Evolutionary conservation across 2,113 vertebrate genomes (phyloP).

Genomic region (Lepisosteus osseus): DNA sequence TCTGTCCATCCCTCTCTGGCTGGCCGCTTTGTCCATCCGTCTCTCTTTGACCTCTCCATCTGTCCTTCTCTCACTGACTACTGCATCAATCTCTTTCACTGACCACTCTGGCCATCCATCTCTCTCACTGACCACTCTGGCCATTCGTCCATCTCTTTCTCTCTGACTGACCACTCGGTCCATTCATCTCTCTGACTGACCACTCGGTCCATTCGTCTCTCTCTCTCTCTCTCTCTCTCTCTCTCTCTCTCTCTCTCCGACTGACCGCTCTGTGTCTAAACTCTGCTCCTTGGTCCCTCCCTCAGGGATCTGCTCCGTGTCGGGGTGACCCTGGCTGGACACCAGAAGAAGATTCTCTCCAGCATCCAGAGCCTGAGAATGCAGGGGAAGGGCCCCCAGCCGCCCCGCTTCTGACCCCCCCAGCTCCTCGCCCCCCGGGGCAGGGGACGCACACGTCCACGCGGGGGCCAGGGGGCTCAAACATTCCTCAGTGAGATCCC

Average conservation of each 20-base stretch:
- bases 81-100: too few relatives aligned
- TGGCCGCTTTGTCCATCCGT: too few relatives aligned
- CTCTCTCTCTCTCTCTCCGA: neutral
- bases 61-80: too few relatives aligned
- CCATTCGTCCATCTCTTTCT: neutral
- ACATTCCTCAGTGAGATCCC: too few relatives aligned
- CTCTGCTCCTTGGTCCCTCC: neutral
- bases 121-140: too few relatives aligned
- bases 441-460: too few relatives aligned
- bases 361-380: slow-evolving; percentile 72
- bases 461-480: too few relatives aligned
- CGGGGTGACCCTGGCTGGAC: slow-evolving; percentile 76
- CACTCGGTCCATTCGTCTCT: neutral
- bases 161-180: too few relatives aligned
- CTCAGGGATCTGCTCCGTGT: slow-evolving; percentile 72
- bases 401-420: slow-evolving; percentile 59
- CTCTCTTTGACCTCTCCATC: too few relatives aligned
- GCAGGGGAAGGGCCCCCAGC: slow-evolving; percentile 59
- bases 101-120: too few relatives aligned
- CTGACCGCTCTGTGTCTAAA: neutral
- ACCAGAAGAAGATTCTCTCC: slow-evolving; percentile 79
- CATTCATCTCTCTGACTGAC: too few relatives aligned
- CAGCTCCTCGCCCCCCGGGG: slow-evolving; percentile 11
- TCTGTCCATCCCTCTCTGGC: too few relatives aligned
- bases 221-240: neutral